Evolutionary conservation across 1,140 invertebrate species (phyloP), one percentile per base, ranked within the genome.

Genomic region (Leucophenga varia): DNA sequence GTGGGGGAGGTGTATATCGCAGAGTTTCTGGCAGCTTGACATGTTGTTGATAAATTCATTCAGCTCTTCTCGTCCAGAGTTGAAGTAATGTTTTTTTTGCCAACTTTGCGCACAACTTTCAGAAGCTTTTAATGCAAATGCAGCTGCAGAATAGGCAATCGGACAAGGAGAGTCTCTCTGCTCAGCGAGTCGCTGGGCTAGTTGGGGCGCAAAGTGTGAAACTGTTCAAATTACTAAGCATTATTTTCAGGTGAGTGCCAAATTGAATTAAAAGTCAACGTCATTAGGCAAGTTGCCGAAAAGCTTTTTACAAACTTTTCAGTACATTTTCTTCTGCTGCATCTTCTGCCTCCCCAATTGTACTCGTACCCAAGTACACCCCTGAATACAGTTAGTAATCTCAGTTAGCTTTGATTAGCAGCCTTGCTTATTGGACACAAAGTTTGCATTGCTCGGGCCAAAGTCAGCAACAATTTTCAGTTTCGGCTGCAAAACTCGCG

Each of bases 251-350:
- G 56, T 57, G 34, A 41, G 32, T 31, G 54, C 43, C 50, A 51
- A 59, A 65, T 67, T 54, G 44, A 65, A 67, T 65, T 59, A 65
- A 65, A 67, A 57, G n/a, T n/a, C n/a, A n/a, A n/a, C n/a, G 45
- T 65, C 46, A 64, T 64, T 63, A 63, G 46, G 46, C 41, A 31
- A 41, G 53, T 39, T 44, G 49, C 43, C 40, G 20, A 57, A 61
- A 60, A 64, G 52, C 54, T 58, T 63, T 59, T 56, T 30, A 34
- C n/a, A n/a, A n/a, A n/a, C n/a, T n/a, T n/a, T n/a, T n/a, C n/a
- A n/a, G n/a, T n/a, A n/a, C n/a, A n/a, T n/a, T n/a, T n/a, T n/a
- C n/a, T n/a, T n/a, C n/a, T n/a, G n/a, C n/a, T n/a, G n/a, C n/a
- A n/a, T n/a, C n/a, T n/a, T n/a, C n/a, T n/a, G n/a, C n/a, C n/a